Conservation (phyloP, 1,140 invertebrate genomes). For the Drosophila melanica region DNA sequence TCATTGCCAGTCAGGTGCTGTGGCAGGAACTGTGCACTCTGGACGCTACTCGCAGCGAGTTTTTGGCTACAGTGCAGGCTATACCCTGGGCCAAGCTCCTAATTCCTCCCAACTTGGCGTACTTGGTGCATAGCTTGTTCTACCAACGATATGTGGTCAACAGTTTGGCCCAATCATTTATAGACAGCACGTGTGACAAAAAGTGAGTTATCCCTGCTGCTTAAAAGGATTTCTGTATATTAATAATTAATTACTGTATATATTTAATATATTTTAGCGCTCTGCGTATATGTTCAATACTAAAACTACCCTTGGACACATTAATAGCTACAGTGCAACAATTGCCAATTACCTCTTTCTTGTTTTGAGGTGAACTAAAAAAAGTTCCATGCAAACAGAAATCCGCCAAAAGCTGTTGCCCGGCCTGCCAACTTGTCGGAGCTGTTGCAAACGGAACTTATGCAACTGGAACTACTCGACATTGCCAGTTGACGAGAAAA, state of each 20-base stretch:
- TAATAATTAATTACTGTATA: background rate
- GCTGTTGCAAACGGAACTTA: too few relatives aligned
- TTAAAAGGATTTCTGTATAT: too few relatives aligned
- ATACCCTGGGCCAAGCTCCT: conserved; percentile 49
- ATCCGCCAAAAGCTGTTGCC: background rate
- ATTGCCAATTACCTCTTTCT: conserved; percentile 29
- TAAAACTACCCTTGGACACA: conserved; percentile 18
- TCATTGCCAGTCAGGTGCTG: conserved; percentile 53
- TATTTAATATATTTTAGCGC: conserved; percentile 23
- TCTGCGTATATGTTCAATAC: conserved; percentile 25
- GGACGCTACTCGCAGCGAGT: background rate
- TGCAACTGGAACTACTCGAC: too few relatives aligned
- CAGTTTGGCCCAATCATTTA: conserved; percentile 40
- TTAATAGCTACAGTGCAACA: conserved; percentile 18
- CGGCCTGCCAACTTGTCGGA: too few relatives aligned
- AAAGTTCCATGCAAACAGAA: background rate
- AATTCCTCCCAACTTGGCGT: conserved; percentile 44
- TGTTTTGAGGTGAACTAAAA: conserved; percentile 22
- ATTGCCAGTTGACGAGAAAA: background rate
- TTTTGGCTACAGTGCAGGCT: conserved; percentile 13
- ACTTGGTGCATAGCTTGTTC: conserved; percentile 43
- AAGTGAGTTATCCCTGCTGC: conserved; percentile 17
- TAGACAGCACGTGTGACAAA: conserved; percentile 51
- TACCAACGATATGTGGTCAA: conserved; percentile 25
- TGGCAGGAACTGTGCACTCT: conserved; percentile 44